Conservation (phyloP, 2,888 invertebrate genomes). For the Sphaerophoria rueppellii region DNA sequence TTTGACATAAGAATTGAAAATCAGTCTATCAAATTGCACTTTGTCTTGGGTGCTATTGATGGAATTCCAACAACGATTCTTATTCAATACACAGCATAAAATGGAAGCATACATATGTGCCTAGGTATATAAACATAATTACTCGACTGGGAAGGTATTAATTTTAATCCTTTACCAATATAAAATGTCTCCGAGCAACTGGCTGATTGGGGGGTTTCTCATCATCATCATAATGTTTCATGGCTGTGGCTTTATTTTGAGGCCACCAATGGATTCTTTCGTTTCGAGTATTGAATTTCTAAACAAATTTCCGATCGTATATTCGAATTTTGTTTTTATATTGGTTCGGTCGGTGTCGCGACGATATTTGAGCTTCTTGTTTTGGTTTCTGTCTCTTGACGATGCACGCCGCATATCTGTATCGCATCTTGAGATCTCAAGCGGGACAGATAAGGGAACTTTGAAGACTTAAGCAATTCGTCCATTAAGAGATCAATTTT, state of each 20-base stretch:
- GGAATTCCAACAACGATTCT: slow-evolving; percentile 9
- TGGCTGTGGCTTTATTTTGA: neutral
- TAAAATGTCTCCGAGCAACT: slow-evolving; percentile 51
- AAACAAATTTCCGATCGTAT: slow-evolving; percentile 59
- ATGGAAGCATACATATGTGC: slow-evolving; percentile 17
- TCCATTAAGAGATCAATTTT: slow-evolving; percentile 59
- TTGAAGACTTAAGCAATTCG: slow-evolving; percentile 37
- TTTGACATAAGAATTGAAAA: slow-evolving; percentile 56
- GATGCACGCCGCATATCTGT: slow-evolving; percentile 13
- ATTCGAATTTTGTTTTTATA: slow-evolving; percentile 32
- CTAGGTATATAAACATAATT: slow-evolving; percentile 49
- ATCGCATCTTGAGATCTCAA: slow-evolving; percentile 55
- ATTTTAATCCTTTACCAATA: slow-evolving; percentile 71
- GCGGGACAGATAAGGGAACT: slow-evolving; percentile 42
- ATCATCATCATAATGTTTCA: neutral
- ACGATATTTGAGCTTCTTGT: slow-evolving; percentile 59
- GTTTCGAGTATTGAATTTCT: slow-evolving; percentile 41
- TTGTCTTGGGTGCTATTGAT: slow-evolving; percentile 37
- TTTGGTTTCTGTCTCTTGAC: neutral
- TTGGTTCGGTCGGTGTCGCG: slow-evolving; percentile 28
- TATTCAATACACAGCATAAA: slow-evolving; percentile 9
- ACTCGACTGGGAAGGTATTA: slow-evolving; percentile 69
- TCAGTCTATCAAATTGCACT: slow-evolving; percentile 73
- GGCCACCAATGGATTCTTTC: slow-evolving; percentile 45
- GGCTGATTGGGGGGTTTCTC: slow-evolving; percentile 66